Evolutionary conservation across 2,113 vertebrate species (phyloP).

Genomic region (Rana temporaria): DNA sequence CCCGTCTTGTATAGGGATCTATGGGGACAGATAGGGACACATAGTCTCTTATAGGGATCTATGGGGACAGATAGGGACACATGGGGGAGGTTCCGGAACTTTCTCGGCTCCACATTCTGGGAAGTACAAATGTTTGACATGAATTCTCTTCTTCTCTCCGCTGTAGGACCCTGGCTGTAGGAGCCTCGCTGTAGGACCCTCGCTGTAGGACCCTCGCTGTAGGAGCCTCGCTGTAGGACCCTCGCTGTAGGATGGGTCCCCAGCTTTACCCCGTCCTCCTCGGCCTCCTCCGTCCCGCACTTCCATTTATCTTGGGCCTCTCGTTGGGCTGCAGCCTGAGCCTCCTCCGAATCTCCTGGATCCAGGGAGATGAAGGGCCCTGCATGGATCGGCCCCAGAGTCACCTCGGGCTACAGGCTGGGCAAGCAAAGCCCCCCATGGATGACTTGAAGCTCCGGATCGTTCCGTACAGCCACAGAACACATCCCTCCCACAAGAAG

Average conservation of each 20-base stretch:
- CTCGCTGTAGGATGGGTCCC: constrained; percentile 53
- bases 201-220: too few relatives aligned
- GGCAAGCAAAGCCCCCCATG: constrained; percentile 30
- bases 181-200: too few relatives aligned
- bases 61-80: too few relatives aligned
- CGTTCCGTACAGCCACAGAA: constrained; percentile 90
- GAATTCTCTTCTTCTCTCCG: neutral
- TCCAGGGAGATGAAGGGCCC: constrained; percentile 79
- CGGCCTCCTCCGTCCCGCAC: constrained; percentile 84
- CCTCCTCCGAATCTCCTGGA: constrained; percentile 92
- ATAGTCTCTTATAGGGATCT: too few relatives aligned
- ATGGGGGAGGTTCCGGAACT: too few relatives aligned
- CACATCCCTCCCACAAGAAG: constrained; percentile 90
- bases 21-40: too few relatives aligned
- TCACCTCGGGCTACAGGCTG: constrained; percentile 65
- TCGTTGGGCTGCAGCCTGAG: constrained; percentile 94
- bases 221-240: too few relatives aligned
- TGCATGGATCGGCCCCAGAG: constrained; percentile 72
- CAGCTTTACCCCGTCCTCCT: constrained; percentile 85
- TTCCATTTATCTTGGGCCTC: constrained; percentile 91
- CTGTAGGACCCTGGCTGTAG: too few relatives aligned
- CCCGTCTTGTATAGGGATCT: too few relatives aligned
- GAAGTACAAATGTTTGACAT: too few relatives aligned
- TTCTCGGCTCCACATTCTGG: too few relatives aligned
- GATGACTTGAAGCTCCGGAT: constrained; percentile 85